Base-by-base conservation (phyloP, 2,797 vertebrate genomes). In the Eremophila alpestris region DNA sequence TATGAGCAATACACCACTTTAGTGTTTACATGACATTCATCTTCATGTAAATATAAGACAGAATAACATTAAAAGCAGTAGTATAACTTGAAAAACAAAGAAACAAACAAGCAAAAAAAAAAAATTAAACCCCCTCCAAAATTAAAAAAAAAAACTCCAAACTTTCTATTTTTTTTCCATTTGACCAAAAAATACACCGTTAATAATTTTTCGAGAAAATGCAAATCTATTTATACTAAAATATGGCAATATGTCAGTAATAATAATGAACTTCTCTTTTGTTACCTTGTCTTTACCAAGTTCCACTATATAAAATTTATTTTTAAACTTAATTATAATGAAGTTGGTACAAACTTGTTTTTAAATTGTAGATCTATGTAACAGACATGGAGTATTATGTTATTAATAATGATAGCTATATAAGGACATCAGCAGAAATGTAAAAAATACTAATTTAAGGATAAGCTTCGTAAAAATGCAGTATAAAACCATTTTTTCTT, bases 71-170 rank as follows among this genome's bases (percentile, higher is more conserved):
- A 77, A 58, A 17, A 34, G 7, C 16, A 59, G 6, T 21, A 36
- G 5, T 24, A 46, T 36, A 73, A 40, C 8, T 67, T 67, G 51
- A 36, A 48, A 65, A 93, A 70, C 32, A 2, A 56, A 16, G 10
- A 36, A 36, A 36, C 36, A 36, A 36, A 36, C 36, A 36, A n/a
- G n/a, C n/a, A n/a, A n/a, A 36, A 48, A 65, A 93, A 70, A 34
- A 9, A 2, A 56, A 16, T 34, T 3, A 29, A 29, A 48, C 7
- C 5, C 5, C 2, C 13, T 6, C 2, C 5, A 7, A 29, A 22
- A n/a, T 38, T 17, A 26, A 58, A 29, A 23, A 7, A 15, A 17
- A 43, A 8, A 38, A 38, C 38, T 3, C 2, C 4, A 27, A 41
- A n/a, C 2, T 5, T 58, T 34, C 22, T 27, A 1, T 8, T 48